A percentile compares a stretch with the other conserved stretches of the same genome.
These are phyloP conservation scores for Pseudobourletiella spinata DNA, from an alignment of 1,140 invertebrate genomes.

Conservation along the genomic window DNA sequence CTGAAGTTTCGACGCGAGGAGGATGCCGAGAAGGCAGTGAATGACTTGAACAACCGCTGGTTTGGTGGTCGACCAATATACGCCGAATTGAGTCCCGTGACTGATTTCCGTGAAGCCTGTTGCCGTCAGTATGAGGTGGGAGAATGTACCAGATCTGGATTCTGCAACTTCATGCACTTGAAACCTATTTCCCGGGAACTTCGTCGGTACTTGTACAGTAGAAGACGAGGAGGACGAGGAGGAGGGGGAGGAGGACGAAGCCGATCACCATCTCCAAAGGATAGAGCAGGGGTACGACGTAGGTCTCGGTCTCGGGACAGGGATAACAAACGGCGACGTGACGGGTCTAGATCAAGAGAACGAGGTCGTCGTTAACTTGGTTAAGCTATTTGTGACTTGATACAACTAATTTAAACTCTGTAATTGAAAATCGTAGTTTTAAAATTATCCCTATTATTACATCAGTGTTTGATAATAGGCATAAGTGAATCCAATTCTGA, in stretches of 20 bases:
- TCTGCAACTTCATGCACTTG: conserved; percentile 99
- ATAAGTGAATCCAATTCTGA: too few relatives aligned
- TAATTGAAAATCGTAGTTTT: too few relatives aligned
- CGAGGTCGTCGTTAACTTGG: background rate
- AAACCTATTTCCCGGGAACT: conserved; percentile 94
- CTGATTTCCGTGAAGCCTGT: conserved; percentile 97
- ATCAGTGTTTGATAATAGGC: too few relatives aligned
- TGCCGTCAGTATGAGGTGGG: conserved; percentile 99
- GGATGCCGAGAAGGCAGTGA: conserved; percentile 93
- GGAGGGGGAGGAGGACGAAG: conserved; percentile 22
- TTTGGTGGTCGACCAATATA: conserved; percentile 97
- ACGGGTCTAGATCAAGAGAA: conserved; percentile 30
- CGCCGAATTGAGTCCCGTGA: conserved; percentile 95
- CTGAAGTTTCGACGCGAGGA: conserved; percentile 89
- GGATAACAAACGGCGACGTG: conserved; percentile 26
- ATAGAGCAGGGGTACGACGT: background rate
- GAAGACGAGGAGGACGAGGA: conserved; percentile 40
- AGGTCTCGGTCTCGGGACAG: conserved; percentile 19
- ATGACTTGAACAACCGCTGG: conserved; percentile 96
- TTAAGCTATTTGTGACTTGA: too few relatives aligned
- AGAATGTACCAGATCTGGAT: conserved; percentile 94
- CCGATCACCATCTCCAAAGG: conserved; percentile 7
- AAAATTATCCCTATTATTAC: too few relatives aligned
- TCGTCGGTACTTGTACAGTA: conserved; percentile 65
- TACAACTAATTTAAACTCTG: too few relatives aligned